phyloP scores from a whole-genome alignment of 1,140 invertebrate genomes.

The Drosophila sp. region DNA sequence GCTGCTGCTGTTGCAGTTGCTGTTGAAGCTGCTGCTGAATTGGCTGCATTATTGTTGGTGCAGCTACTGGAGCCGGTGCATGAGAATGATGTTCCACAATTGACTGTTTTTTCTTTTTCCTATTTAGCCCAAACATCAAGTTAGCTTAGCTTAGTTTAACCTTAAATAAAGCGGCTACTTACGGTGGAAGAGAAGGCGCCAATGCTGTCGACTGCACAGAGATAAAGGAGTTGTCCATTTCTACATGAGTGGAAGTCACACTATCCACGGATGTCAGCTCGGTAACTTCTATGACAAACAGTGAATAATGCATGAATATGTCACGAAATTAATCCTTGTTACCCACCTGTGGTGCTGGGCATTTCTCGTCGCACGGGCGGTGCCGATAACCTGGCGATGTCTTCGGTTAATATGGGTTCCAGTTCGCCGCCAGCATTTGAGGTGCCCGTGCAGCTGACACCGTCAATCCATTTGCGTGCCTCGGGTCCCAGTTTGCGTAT shows the following conservation, averaged over 20 bases:
- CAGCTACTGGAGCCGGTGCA: conserved; percentile 16
- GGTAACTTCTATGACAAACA: conserved; percentile 75
- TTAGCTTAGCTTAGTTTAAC: no score
- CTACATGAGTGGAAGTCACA: conserved; percentile 81
- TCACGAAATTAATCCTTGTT: background rate
- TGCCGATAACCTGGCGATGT: conserved; percentile 70
- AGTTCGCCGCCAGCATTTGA: conserved; percentile 53
- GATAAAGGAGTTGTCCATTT: conserved; percentile 78
- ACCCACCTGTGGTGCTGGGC: conserved; percentile 82
- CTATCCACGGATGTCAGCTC: conserved; percentile 82
- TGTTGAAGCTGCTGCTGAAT: conserved; percentile 76
- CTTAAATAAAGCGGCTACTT: conserved; percentile 21
- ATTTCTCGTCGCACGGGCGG: conserved; percentile 76
- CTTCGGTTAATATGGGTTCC: conserved; percentile 75
- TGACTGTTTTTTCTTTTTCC: conserved; percentile 74
- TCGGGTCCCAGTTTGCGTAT: conserved; percentile 81
- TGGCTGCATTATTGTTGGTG: conserved; percentile 69
- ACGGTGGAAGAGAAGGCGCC: conserved; percentile 76
- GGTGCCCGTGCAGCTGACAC: conserved; percentile 65
- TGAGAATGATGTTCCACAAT: conserved; percentile 65
- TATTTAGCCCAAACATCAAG: background rate
- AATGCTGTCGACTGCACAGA: conserved; percentile 73
- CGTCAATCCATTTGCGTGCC: conserved; percentile 81
- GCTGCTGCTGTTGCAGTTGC: conserved; percentile 59
- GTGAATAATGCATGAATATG: conserved; percentile 55